Conservation (phyloP, 2,797 vertebrate species). For the Cuculus canorus region DNA sequence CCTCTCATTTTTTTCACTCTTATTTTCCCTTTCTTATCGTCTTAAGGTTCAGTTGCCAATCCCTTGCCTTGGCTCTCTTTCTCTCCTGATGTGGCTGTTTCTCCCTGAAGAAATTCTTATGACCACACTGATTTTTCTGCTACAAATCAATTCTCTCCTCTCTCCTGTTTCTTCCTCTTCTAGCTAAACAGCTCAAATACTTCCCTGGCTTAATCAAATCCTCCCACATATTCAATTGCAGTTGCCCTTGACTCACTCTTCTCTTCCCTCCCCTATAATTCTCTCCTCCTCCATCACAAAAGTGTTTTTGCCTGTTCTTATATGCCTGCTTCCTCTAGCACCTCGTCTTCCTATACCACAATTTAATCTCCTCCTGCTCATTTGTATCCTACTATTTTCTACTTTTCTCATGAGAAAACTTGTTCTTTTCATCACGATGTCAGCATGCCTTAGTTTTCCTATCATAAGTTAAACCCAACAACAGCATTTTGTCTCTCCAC, state of each 20-base stretch:
- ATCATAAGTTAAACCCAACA: neutral
- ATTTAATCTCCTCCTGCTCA: neutral
- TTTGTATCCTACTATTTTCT: slow-evolving; percentile 21
- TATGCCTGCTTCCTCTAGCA: neutral
- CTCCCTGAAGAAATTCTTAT: slow-evolving; percentile 25
- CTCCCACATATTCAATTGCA: slow-evolving; percentile 29
- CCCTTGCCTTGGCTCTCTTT: neutral
- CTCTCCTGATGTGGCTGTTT: neutral
- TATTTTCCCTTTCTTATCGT: neutral
- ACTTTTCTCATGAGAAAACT: neutral
- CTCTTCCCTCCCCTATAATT: slow-evolving; percentile 31
- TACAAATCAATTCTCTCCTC: slow-evolving; percentile 17
- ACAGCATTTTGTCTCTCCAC: neutral
- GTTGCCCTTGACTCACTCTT: slow-evolving; percentile 3
- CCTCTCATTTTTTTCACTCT: neutral
- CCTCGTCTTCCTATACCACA: neutral
- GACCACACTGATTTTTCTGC: slow-evolving; percentile 5
- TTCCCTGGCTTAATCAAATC: slow-evolving; percentile 53
- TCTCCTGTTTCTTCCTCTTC: neutral
- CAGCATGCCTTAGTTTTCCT: neutral
- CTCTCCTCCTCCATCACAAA: neutral
- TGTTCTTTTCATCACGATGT: neutral
- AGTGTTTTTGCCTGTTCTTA: neutral
- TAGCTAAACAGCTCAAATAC: slow-evolving; percentile 18
- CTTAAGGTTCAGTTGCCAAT: neutral